Conservation (phyloP, 2,797 vertebrate genomes). For the Euthynnus affinis region DNA sequence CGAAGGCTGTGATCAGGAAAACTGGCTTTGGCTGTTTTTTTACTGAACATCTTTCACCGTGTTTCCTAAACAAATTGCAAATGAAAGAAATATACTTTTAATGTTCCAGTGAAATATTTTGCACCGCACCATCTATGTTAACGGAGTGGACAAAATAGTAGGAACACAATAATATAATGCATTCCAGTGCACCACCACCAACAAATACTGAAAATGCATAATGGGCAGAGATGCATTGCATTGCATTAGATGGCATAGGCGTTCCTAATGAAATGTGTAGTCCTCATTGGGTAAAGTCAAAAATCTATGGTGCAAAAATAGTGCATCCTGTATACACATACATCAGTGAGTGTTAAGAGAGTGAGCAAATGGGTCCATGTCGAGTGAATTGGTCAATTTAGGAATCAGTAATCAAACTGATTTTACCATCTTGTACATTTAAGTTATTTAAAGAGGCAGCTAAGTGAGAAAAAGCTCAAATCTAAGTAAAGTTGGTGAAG, state of each 20-base stretch:
- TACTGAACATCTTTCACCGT: conserved; percentile 5
- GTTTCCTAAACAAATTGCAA: conserved; percentile 10
- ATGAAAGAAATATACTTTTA: neutral
- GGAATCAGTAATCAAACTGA: neutral
- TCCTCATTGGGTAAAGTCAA: neutral
- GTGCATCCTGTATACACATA: neutral
- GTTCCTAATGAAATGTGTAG: too few relatives aligned
- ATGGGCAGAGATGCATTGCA: too few relatives aligned
- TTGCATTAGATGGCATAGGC: too few relatives aligned
- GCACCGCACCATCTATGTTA: too few relatives aligned
- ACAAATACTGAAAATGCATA: too few relatives aligned
- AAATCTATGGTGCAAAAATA: neutral
- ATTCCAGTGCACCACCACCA: too few relatives aligned
- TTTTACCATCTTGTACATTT: neutral
- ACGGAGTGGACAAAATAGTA: too few relatives aligned
- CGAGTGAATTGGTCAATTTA: neutral
- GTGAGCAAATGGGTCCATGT: neutral
- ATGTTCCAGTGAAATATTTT: neutral
- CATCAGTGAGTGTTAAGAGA: too few relatives aligned
- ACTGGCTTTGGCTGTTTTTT: conserved; percentile 14
- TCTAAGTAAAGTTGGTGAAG: too few relatives aligned
- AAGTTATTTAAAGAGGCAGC: too few relatives aligned
- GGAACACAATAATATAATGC: too few relatives aligned
- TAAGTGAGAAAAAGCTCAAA: too few relatives aligned
- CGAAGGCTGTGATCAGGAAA: conserved; percentile 31